These are phyloP conservation scores for Pteropus rufus DNA, from an alignment of 2,797 vertebrate species.

Conservation along the genomic window DNA sequence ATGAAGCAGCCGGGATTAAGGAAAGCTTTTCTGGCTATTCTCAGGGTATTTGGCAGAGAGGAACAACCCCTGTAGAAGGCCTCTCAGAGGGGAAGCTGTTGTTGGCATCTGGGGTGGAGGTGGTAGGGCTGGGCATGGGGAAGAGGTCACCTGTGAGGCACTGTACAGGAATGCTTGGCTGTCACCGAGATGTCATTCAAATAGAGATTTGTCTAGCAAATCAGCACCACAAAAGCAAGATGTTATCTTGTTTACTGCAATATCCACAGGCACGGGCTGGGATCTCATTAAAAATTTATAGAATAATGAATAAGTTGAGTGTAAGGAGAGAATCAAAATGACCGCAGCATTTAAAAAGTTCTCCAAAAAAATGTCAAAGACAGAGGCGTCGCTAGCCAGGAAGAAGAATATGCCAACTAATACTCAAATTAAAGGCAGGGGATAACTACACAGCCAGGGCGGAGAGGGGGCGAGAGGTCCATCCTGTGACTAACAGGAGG, in stretches of 20 bases:
- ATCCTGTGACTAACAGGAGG: neutral
- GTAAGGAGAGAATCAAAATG: neutral
- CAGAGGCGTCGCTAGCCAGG: neutral
- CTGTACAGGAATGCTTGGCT: neutral
- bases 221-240: accelerated
- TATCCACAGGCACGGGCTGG: neutral
- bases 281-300: neutral
- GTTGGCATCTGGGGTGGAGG: neutral
- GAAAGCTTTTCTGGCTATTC: neutral
- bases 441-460: neutral
- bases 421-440: neutral
- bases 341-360: neutral
- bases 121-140: accelerated
- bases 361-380: neutral
- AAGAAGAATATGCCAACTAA: neutral
- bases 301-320: neutral
- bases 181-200: neutral
- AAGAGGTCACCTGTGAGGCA: neutral
- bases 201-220: neutral
- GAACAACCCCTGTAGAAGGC: neutral
- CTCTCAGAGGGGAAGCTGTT: neutral
- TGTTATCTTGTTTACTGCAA: neutral
- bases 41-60: neutral
- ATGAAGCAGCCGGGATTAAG: neutral
- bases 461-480: neutral